A percentile compares a stretch with the other conserved stretches of the same genome.
Conservation (phyloP, 2,797 vertebrate species). For the Silurus lanzhouensis region DNA sequence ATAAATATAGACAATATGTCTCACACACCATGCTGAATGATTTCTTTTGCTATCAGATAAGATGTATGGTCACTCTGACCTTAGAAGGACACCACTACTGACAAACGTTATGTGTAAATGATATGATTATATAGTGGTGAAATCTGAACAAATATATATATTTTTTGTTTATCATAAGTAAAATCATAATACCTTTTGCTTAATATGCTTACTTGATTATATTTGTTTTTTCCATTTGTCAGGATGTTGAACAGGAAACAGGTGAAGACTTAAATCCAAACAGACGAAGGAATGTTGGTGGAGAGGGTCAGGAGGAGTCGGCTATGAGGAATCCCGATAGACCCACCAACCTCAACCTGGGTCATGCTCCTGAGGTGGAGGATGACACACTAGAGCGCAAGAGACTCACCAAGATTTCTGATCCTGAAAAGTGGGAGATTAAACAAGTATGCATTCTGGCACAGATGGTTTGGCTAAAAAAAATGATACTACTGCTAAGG, state of each 20-base stretch:
- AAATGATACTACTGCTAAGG: background rate
- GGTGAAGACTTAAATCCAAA: constrained; percentile 97
- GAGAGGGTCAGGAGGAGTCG: constrained; percentile 84
- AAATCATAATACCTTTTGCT: too few relatives aligned
- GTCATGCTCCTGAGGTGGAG: constrained; percentile 89
- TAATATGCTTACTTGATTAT: background rate
- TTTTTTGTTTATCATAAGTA: too few relatives aligned
- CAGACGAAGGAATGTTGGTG: constrained; percentile 85
- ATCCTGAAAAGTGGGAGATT: constrained; percentile 98
- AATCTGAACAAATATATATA: background rate
- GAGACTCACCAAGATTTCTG: constrained; percentile 94
- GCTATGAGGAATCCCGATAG: constrained; percentile 94
- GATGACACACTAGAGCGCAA: constrained; percentile 94
- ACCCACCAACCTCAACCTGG: constrained; percentile 89
- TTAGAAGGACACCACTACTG: background rate
- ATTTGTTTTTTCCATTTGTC: background rate
- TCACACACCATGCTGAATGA: background rate
- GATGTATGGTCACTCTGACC: background rate
- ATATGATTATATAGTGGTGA: background rate
- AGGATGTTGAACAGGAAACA: constrained; percentile 98
- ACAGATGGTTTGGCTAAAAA: too few relatives aligned
- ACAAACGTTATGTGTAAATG: background rate
- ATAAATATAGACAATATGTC: background rate
- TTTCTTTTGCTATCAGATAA: background rate
- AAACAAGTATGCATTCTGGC: constrained; percentile 82